These are phyloP conservation scores for Synergus gifuensis DNA, from an alignment of 2,888 invertebrate species.

Conservation along the genomic window DNA sequence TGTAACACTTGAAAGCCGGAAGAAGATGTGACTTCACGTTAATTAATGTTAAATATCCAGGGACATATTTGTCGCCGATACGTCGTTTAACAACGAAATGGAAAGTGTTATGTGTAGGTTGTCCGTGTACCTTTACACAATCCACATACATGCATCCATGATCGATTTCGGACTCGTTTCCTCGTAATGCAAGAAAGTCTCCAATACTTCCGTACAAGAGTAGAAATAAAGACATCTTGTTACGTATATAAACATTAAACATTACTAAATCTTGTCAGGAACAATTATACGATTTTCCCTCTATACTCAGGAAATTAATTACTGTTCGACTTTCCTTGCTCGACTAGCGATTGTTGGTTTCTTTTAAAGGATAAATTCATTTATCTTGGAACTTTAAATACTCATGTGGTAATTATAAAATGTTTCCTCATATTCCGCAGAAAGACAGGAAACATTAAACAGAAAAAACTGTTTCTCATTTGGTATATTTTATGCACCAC, in stretches of 20 bases:
- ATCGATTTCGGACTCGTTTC: slow-evolving; percentile 39
- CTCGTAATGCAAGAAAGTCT: slow-evolving; percentile 22
- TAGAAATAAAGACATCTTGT: slow-evolving; percentile 34
- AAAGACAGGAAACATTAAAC: not conserved
- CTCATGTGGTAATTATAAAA: not conserved
- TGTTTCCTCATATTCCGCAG: not conserved
- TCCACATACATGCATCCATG: slow-evolving; percentile 6
- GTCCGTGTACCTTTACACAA: not conserved
- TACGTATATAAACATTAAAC: slow-evolving; percentile 30
- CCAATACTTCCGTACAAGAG: slow-evolving; percentile 22
- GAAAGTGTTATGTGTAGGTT: slow-evolving; percentile 34
- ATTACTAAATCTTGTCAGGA: slow-evolving; percentile 6
- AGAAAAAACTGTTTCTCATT: not conserved
- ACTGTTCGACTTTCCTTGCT: slow-evolving; percentile 12
- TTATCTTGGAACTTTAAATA: not conserved
- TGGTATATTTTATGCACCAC: not conserved
- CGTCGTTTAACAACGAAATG: slow-evolving; percentile 19
- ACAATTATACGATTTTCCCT: slow-evolving; percentile 27
- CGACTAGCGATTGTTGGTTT: not conserved
- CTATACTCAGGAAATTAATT: slow-evolving; percentile 25
- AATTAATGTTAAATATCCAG: slow-evolving; percentile 37
- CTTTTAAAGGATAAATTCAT: not conserved
- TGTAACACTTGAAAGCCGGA: slow-evolving; percentile 40
- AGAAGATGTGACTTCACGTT: slow-evolving; percentile 37
- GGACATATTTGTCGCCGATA: slow-evolving; percentile 38